A percentile compares a stretch with the other conserved stretches of the same genome.
phyloP scores from a whole-genome alignment of 2,888 invertebrate genomes.

The Podabrus alpinus region DNA sequence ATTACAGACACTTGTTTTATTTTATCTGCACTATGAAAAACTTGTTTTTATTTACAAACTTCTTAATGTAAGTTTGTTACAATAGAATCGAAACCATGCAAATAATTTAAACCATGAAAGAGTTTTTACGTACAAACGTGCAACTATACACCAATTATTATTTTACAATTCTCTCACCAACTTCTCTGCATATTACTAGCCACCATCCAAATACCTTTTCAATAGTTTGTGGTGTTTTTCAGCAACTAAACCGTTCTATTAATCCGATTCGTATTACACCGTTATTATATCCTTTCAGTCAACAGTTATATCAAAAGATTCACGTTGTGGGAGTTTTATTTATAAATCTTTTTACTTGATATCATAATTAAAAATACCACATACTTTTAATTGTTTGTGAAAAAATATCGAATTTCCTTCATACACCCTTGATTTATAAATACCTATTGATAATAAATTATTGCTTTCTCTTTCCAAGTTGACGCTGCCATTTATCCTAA shows the following conservation, averaged over 20 bases:
- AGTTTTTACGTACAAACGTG: not conserved
- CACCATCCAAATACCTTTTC: conserved; percentile 15
- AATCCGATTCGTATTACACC: conserved; percentile 34
- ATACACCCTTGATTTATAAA: conserved; percentile 5
- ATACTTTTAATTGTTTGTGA: conserved; percentile 21
- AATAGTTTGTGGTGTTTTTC: conserved; percentile 17
- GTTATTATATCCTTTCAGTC: conserved; percentile 30
- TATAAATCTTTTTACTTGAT: conserved; percentile 32
- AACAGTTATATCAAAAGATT: conserved; percentile 34
- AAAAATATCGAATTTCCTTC: conserved; percentile 34
- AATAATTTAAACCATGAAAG: not conserved
- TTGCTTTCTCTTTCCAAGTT: not conserved
- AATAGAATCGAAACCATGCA: conserved; percentile 1
- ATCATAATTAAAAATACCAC: conserved; percentile 32
- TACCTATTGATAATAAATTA: not conserved
- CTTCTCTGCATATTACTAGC: conserved; percentile 11
- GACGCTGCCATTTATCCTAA: not conserved
- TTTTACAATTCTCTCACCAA: conserved; percentile 7
- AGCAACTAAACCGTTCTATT: conserved; percentile 14
- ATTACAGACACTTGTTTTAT: conserved; percentile 28
- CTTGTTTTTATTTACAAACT: conserved; percentile 17
- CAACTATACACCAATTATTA: conserved; percentile 8
- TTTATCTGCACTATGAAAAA: conserved; percentile 29
- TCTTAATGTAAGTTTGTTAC: conserved; percentile 11
- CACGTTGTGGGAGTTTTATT: conserved; percentile 43